Evolutionary conservation across 2,113 vertebrate species (phyloP), one percentile per base, ranked within the genome.

Genomic region (Epinephelus cyanopodus): DNA sequence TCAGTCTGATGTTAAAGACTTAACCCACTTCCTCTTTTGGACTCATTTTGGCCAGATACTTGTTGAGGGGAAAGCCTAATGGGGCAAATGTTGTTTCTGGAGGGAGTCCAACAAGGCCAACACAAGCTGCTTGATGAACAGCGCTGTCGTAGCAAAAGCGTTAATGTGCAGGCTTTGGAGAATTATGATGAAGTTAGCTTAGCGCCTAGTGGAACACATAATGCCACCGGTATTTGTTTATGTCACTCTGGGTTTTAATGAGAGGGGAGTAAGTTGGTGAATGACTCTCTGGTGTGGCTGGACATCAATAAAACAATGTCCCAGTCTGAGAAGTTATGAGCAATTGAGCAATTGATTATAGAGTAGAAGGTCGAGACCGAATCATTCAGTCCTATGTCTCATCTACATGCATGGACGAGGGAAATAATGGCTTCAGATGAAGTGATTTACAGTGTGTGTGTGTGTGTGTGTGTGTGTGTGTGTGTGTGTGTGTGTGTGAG

Each of bases 181-280:
- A 93, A 90, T 91, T 89, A 91, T 91, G 88, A 94, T 87, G 70
- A 89, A 81, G 88, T 90, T 92, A 88, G 74, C 78, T 81, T 65
- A 64, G 66, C 17, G 50, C 75, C 71, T 8, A 65, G 81, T 53
- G 75, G 70, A 90, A 86, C n/a, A 19, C 74, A 72, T 82, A 85
- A 87, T 71, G 81, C 78, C 71, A 74, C 54, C 10, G 4, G 27
- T 65, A 90, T 91, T 88, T 90, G 85, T 94, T 90, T 85, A 77
- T 90, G 86, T 93, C 89, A 86, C 84, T 86, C 89, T 90, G 63
- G 73, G 27, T 83, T 93, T 90, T 87, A 90, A 87, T 91, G 63
- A 83, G 85, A 56, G 58, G 61, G 48, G 39, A 47, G 79, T 82
- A 74, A 74, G 77, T 84, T 74, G 54, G 52, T 33, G 50, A 79